Base-by-base conservation (phyloP, 2,888 invertebrate genomes). In the Zygothrica quintamaculata region DNA sequence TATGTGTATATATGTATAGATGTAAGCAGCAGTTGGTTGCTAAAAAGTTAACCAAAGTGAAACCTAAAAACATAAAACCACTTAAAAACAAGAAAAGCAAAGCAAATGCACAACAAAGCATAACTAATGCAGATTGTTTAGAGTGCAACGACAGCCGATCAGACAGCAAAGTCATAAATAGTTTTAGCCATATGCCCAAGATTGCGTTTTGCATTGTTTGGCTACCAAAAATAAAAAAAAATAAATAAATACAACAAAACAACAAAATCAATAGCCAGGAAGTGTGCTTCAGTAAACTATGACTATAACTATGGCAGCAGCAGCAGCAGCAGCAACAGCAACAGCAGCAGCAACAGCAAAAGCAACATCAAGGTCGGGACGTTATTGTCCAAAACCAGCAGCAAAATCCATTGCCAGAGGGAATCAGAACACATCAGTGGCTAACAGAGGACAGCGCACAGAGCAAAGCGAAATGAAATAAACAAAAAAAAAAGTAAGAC, bases 251-350 rank as follows among this genome's bases (percentile, higher is more conserved):
- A 77, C 59, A 48, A 47, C n/a, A n/a, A n/a, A n/a, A n/a, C n/a
- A n/a, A 34, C 57, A 84, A 73, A 84, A 84, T 78, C 78, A 77
- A 80, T 80, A 76, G 65, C 48, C 77, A 67, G 60, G 44, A 80
- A 74, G 57, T 60, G 42, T 55, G 39, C 55, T 56, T 60, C 34
- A 58, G 65, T 65, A 42, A 39, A 37, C 47, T 40, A 25, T 11
- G 13, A 33, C n/a, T 13, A 25, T 16, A 5, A 46, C 33, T 15
- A n/a, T 3, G 18, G 39, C 55, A 47, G 39, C 12, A 39, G n/a
- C n/a, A 22, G 50, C 44, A 51, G 5, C 42, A 61, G 40, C 68
- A 84, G 16, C 5, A 22, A 46, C 55, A 47, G 39, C 12, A 39
- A n/a, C n/a, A 22, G 50, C 44, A 51, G 5, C 42, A 61, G 12